Percentiles rank a stretch among this genome's conserved stretches.
Conservation (phyloP, 2,888 invertebrate genomes). For the Archaeoteleia sp. region DNA sequence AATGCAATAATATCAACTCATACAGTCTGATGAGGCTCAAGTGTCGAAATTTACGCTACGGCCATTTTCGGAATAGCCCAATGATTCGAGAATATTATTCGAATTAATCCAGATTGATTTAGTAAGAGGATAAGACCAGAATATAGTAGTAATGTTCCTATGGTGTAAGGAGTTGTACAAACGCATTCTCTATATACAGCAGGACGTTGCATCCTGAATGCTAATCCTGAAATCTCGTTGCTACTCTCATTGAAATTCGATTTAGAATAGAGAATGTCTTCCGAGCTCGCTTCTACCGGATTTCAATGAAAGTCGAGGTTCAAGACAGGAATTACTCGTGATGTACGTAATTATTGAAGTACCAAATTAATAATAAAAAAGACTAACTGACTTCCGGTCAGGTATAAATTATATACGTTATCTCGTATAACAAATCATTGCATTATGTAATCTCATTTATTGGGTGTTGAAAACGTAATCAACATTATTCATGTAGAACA, state of each 20-base stretch:
- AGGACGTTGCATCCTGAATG: constrained; percentile 39
- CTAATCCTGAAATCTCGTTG: constrained; percentile 51
- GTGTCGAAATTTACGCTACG: constrained; percentile 49
- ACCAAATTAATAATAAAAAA: constrained; percentile 24
- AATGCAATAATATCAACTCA: constrained; percentile 40
- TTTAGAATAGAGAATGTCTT: constrained; percentile 44
- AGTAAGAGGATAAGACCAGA: constrained; percentile 40
- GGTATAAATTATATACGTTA: neutral
- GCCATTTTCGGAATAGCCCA: constrained; percentile 49
- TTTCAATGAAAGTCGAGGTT: constrained; percentile 33
- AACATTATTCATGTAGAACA: too few relatives aligned
- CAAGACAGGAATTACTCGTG: constrained; percentile 37
- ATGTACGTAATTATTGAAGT: constrained; percentile 31
- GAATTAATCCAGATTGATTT: constrained; percentile 64
- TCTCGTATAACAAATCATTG: neutral
- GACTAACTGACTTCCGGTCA: neutral
- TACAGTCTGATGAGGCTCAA: constrained; percentile 15
- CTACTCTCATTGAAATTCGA: constrained; percentile 53
- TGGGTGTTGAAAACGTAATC: too few relatives aligned
- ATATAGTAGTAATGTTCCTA: constrained; percentile 43
- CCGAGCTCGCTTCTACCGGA: constrained; percentile 27
- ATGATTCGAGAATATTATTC: constrained; percentile 49
- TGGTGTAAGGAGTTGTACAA: constrained; percentile 43
- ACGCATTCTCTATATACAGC: constrained; percentile 43
- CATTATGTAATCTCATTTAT: neutral